Percentiles rank a stretch among this genome's conserved stretches.
Conservation (phyloP, 2,797 vertebrate genomes). For the Phoebastria nigripes region DNA sequence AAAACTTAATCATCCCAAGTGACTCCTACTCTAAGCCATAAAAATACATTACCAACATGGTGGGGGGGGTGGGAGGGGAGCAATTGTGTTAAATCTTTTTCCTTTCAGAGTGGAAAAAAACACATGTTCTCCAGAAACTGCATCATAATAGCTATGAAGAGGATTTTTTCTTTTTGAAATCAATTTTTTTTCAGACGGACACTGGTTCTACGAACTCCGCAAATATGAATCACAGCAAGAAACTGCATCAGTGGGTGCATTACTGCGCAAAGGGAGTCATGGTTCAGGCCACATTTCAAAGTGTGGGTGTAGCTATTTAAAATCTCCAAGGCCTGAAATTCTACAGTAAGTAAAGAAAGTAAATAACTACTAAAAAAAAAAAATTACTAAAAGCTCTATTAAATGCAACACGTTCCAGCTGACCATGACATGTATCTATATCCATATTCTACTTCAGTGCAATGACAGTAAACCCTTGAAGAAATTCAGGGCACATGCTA, state of each 20-base stretch:
- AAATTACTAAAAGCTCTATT: neutral
- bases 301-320: neutral
- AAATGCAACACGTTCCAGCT: fast-evolving
- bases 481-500: neutral
- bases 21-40: neutral
- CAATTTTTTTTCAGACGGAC: neutral
- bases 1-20: neutral
- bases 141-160: neutral
- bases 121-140: neutral
- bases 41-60: neutral
- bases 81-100: neutral
- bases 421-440: neutral
- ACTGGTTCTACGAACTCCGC: neutral
- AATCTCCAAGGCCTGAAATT: neutral
- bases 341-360: neutral
- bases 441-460: neutral
- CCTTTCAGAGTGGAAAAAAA: neutral
- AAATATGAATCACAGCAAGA: neutral
- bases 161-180: neutral
- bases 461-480: neutral
- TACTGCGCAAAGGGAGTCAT: neutral
- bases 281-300: neutral
- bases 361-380: neutral
- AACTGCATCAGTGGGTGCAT: neutral
- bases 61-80: fast-evolving